Base-by-base conservation (phyloP, 2,888 invertebrate genomes). In the Ochropleura leucogaster region DNA sequence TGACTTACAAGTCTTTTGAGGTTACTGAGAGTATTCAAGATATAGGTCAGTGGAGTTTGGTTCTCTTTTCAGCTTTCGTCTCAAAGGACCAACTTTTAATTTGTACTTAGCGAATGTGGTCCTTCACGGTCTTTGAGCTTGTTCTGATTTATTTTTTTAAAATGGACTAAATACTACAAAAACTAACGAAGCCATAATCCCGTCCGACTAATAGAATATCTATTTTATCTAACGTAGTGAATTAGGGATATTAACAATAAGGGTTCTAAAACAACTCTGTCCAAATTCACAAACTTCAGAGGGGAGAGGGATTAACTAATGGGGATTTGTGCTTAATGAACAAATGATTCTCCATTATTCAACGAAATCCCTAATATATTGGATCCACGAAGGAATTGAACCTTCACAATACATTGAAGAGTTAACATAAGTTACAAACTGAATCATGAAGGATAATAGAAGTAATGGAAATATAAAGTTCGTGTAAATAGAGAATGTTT, bases 311-410 rank as follows among this genome's bases (percentile, higher is more conserved):
- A 85, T 82, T 77, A 82, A 72, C 65, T 82, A 59, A 62, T 47
- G 55, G 72, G 67, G 79, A 74, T 85, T 74, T 71, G 72, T 68
- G 65, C 72, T 68, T 72, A 59, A 77, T 53, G 71, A 65, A 85
- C 76, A 77, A 83, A 79, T 74, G 68, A 64, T 69, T 65, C 40
- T 60, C 68, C 73, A 77, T 85, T 85, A 80, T 80, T 83, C 74
- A 68, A 76, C 18, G 20, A 51, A 55, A 79, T 77, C 65, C 82
- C 62, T 51, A 77, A 79, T 63, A 70, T 68, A 77, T 82, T 82
- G 65, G 49, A 77, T 51, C 46, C 9, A 18, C 62, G 16, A 20
- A 66, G 65, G 55, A 69, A 66, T 67, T 77, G 40, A 51, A n/a
- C 47, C 40, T n/a, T 81, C 44, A 59, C 53, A 68, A 57, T 49